Conservation (phyloP, 2,888 invertebrate genomes). For the Agriotes lineatus region DNA sequence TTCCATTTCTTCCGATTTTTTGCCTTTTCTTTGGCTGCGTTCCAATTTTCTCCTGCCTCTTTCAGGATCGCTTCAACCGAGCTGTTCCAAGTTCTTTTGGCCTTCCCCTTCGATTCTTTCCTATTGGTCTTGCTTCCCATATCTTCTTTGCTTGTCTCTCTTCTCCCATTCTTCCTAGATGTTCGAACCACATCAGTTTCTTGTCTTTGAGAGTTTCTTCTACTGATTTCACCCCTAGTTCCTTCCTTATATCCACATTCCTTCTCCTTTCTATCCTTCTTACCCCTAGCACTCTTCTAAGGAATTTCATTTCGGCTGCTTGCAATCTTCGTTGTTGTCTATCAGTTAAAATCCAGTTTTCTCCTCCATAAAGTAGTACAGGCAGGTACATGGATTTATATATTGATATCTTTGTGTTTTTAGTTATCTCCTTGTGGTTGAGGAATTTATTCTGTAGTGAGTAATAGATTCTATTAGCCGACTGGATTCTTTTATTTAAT, state of each 20-base stretch:
- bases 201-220: too few species aligned
- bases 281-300: too few species aligned
- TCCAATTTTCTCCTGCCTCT: neutral
- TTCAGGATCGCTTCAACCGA: neutral
- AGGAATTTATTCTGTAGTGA: neutral
- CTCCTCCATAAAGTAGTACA: neutral
- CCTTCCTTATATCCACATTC: neutral
- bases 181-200: too few species aligned
- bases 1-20: too few species aligned
- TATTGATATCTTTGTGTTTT: neutral
- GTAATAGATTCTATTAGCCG: neutral
- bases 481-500: neutral
- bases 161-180: too few species aligned
- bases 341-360: neutral
- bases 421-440: constrained; percentile 1
- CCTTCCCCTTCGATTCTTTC: too few species aligned
- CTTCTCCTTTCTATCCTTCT: neutral
- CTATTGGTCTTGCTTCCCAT: too few species aligned
- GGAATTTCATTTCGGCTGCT: too few species aligned
- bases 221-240: too few species aligned
- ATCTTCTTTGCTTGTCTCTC: too few species aligned
- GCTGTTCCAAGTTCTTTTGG: neutral
- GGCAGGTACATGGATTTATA: neutral
- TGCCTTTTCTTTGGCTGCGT: too few species aligned
- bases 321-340: neutral